Evolutionary conservation across 1,140 invertebrate genomes (phyloP).

Genomic region (Idris sp.): DNA sequence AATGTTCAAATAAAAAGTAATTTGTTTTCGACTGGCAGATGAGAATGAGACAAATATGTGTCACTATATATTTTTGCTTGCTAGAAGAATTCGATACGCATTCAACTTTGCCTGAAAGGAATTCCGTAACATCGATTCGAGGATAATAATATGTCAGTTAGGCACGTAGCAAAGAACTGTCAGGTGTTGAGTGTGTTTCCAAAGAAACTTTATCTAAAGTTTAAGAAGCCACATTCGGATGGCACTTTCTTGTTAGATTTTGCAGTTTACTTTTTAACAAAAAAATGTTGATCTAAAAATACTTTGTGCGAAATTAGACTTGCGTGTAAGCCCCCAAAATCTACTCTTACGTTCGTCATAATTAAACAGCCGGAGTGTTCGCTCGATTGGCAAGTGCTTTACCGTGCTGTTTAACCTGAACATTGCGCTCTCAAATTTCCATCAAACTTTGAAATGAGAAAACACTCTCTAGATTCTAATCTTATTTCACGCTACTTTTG

Average conservation of each 20-base stretch:
- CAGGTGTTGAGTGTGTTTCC: conserved; percentile 41
- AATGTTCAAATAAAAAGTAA: no score
- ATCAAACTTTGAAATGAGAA: conserved; percentile 58
- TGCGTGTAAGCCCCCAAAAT: conserved; percentile 33
- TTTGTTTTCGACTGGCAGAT: no score
- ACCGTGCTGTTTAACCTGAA: conserved; percentile 42
- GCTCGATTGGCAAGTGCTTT: conserved; percentile 46
- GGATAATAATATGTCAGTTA: not conserved
- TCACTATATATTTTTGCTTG: no score
- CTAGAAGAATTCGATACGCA: not conserved
- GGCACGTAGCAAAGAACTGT: conserved; percentile 13
- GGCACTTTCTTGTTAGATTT: conserved; percentile 55
- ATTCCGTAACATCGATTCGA: not conserved
- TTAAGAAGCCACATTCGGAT: conserved; percentile 58
- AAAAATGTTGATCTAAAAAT: no score
- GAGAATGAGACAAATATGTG: no score
- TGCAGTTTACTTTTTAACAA: no score
- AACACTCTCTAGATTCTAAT: conserved; percentile 43
- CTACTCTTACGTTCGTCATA: conserved; percentile 44
- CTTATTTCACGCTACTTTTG: conserved; percentile 47
- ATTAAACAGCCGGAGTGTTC: conserved; percentile 59
- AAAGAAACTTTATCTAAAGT: conserved; percentile 58
- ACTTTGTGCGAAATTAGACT: no score
- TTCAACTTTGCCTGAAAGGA: not conserved
- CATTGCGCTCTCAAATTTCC: conserved; percentile 46